A percentile compares a stretch with the other conserved stretches of the same genome.
phyloP scores from a whole-genome alignment of 2,797 vertebrate genomes.

The Tympanoctomys barrerae region DNA sequence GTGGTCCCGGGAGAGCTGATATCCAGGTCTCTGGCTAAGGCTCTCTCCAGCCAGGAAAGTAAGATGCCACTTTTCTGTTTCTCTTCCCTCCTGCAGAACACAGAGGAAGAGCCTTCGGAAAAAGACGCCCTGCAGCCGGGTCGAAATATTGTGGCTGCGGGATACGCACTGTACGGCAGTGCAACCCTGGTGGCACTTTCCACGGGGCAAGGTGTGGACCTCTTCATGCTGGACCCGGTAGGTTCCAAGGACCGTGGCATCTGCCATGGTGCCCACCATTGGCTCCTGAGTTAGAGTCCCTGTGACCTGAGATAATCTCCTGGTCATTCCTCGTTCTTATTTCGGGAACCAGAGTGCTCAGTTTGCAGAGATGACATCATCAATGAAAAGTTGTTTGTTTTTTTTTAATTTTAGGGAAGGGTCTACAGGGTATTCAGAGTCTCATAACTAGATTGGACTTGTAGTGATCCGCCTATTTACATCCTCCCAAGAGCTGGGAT shows the following conservation, averaged over 20 bases:
- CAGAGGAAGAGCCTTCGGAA: constrained; percentile 92
- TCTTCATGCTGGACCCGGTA: constrained; percentile 98
- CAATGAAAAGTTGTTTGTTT: not conserved
- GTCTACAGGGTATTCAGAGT: too few relatives aligned
- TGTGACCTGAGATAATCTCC: not conserved
- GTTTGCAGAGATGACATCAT: not conserved
- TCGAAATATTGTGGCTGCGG: constrained; percentile 94
- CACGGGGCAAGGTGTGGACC: constrained; percentile 95
- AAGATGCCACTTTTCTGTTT: not conserved
- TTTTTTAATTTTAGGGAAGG: too few relatives aligned
- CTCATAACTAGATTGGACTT: too few relatives aligned
- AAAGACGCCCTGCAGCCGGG: constrained; percentile 95
- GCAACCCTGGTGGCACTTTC: constrained; percentile 96
- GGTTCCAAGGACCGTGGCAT: constrained; percentile 56
- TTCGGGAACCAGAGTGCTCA: not conserved
- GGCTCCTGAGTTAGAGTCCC: not conserved
- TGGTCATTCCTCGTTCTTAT: not conserved
- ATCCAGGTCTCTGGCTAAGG: not conserved
- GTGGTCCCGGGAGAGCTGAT: not conserved
- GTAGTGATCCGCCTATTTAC: too few relatives aligned
- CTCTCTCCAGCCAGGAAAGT: not conserved
- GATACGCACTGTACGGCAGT: constrained; percentile 97
- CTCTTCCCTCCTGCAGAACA: constrained; percentile 85
- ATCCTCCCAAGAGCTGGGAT: too few relatives aligned
- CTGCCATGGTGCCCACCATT: not conserved